Conservation (phyloP, 1,140 invertebrate genomes). For the Microplitis mediator region DNA sequence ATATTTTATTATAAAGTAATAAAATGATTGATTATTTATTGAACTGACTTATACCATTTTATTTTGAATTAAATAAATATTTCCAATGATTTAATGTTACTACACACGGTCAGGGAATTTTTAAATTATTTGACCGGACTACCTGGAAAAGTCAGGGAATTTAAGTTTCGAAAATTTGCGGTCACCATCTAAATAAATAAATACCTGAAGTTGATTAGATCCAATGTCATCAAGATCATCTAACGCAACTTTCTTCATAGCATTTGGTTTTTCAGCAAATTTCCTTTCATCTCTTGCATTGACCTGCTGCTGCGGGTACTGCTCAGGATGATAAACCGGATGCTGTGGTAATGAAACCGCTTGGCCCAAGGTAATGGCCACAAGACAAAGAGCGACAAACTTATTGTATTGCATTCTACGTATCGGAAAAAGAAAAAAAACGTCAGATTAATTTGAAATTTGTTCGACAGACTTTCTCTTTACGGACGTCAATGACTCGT, state of each 20-base stretch:
- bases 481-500: neutral
- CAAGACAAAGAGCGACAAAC: constrained; percentile 49
- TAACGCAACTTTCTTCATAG: constrained; percentile 82
- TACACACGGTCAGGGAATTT: no score
- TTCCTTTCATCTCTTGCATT: constrained; percentile 67
- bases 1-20: no score
- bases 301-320: constrained; percentile 58
- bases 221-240: constrained; percentile 82
- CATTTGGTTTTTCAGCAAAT: constrained; percentile 85
- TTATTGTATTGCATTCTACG: constrained; percentile 52
- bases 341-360: constrained; percentile 53
- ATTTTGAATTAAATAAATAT: no score
- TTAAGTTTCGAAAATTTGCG: neutral
- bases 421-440: constrained; percentile 19
- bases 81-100: no score
- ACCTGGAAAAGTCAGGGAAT: no score
- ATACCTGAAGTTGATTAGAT: constrained; percentile 76
- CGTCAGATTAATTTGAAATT: neutral
- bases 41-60: no score
- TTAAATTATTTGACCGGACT: no score
- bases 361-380: constrained; percentile 55
- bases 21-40: no score
- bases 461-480: neutral
- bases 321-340: constrained; percentile 50
- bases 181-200: neutral